A percentile compares a stretch with the other conserved stretches of the same genome.
Evolutionary conservation across 2,797 vertebrate species (phyloP).

Genomic region (Caiman crocodilus): DNA sequence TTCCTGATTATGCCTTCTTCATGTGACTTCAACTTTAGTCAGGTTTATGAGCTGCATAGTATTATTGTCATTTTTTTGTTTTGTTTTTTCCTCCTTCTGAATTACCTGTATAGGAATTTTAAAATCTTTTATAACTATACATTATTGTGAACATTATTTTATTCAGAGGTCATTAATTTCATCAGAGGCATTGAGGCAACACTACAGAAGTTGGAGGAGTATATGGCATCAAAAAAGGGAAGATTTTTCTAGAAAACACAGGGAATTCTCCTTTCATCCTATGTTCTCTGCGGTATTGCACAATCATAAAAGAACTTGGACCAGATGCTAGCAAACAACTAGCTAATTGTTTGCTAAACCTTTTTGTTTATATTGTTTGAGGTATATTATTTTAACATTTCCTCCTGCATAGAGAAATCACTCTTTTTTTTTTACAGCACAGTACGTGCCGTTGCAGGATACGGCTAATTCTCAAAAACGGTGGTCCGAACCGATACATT

Average conservation of each 20-base stretch:
- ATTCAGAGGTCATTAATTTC: too few relatives aligned
- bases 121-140: too few relatives aligned
- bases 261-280: not conserved
- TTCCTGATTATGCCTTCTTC: not conserved
- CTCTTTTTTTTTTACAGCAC: not conserved
- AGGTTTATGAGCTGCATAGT: not conserved
- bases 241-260: not conserved
- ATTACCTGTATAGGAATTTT: too few relatives aligned
- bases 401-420: not conserved
- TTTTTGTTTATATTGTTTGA: not conserved
- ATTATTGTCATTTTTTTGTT: not conserved
- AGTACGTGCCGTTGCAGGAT: not conserved
- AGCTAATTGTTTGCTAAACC: too few relatives aligned
- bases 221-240: not conserved
- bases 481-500: not conserved
- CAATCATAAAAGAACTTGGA: not conserved
- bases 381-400: not conserved
- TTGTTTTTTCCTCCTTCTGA: too few relatives aligned
- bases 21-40: not conserved
- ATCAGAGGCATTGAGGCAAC: not conserved
- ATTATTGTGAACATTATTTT: too few relatives aligned
- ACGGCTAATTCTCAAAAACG: not conserved
- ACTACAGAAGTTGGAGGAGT: not conserved
- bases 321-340: not conserved
- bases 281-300: not conserved